A percentile compares a stretch with the other conserved stretches of the same genome.
These are phyloP conservation scores for Saturnia japonica DNA, from an alignment of 2,888 invertebrate genomes.

Conservation along the genomic window DNA sequence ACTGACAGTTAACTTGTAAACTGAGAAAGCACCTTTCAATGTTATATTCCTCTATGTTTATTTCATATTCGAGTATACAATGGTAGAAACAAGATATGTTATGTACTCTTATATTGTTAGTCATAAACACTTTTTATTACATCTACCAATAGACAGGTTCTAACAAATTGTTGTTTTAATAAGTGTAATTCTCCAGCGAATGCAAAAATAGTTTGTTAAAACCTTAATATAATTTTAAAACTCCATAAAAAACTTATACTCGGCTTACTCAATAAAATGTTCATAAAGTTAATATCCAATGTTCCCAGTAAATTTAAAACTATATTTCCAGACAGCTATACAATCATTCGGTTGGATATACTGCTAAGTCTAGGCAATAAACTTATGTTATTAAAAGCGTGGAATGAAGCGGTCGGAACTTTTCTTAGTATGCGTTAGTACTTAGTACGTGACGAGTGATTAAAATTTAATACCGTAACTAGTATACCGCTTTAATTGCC, in stretches of 20 bases:
- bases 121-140: background rate
- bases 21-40: background rate
- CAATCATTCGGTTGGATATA: conserved; percentile 31
- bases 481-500: conserved; percentile 32
- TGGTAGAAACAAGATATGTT: background rate
- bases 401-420: conserved; percentile 14
- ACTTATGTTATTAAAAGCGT: conserved; percentile 19
- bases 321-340: conserved; percentile 31
- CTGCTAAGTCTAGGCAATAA: conserved; percentile 31
- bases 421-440: conserved; percentile 19
- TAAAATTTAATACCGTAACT: conserved; percentile 37
- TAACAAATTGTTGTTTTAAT: conserved; percentile 3
- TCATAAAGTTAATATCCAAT: conserved; percentile 29
- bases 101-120: background rate
- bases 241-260: background rate
- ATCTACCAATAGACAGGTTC: background rate
- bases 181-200: conserved; percentile 3
- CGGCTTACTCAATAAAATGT: conserved; percentile 23
- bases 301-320: conserved; percentile 33
- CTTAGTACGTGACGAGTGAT: conserved; percentile 25
- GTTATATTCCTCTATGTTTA: background rate
- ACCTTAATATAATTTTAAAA: background rate
- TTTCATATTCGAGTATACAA: background rate
- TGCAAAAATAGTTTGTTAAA: background rate
- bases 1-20: no score